Percentiles rank a stretch among this genome's conserved stretches.
Evolutionary conservation across 2,888 invertebrate species (phyloP).

Genomic region (Erebia epiphron): DNA sequence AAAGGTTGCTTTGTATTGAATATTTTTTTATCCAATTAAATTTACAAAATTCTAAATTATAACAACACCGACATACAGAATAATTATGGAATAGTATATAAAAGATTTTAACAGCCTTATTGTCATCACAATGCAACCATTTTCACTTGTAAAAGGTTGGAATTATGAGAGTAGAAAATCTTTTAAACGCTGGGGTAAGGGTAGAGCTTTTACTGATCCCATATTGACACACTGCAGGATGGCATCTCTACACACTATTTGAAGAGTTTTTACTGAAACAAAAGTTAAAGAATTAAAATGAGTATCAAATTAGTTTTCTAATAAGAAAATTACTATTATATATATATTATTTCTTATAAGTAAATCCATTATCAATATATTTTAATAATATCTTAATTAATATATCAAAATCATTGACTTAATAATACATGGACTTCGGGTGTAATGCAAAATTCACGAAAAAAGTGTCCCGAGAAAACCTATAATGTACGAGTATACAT

Average conservation of each 20-base stretch:
- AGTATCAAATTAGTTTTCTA: not conserved
- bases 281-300: slow-evolving; percentile 7
- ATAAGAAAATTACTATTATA: not conserved
- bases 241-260: slow-evolving; percentile 94
- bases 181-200: slow-evolving; percentile 93
- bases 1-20: not conserved
- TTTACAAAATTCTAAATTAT: slow-evolving; percentile 22
- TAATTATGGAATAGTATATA: slow-evolving; percentile 34
- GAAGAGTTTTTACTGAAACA: slow-evolving; percentile 92
- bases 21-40: slow-evolving; percentile 5
- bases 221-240: slow-evolving; percentile 91
- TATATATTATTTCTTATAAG: too few species aligned
- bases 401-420: too few species aligned
- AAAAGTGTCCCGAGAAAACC: too few species aligned
- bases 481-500: too few species aligned
- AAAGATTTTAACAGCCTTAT: slow-evolving; percentile 54
- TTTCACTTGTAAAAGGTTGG: slow-evolving; percentile 27
- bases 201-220: slow-evolving; percentile 89
- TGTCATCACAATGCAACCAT: slow-evolving; percentile 52
- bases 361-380: too few species aligned
- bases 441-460: too few species aligned
- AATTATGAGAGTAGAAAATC: slow-evolving; percentile 87
- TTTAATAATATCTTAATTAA: too few species aligned
- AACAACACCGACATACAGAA: slow-evolving; percentile 33
- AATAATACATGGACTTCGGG: too few species aligned